Evolutionary conservation across 2,113 vertebrate species (phyloP).

Genomic region (Lates calcarifer): DNA sequence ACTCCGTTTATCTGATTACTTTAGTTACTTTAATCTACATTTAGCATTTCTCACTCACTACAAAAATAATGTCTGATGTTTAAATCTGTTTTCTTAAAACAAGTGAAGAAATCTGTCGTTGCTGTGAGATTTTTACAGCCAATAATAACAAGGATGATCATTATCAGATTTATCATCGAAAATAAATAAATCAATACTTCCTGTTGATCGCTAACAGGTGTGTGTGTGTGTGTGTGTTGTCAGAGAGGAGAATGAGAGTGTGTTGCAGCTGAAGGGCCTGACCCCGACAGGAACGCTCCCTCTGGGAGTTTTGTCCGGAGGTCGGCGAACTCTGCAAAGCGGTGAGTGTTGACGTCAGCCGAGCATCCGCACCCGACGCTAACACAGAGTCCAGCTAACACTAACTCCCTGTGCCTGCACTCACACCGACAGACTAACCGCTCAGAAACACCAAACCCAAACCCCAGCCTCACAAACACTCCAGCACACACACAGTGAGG

Average conservation of each 20-base stretch:
- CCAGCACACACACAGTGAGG: neutral
- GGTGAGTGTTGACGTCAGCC: constrained; percentile 83
- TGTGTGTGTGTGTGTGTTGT: constrained; percentile 32
- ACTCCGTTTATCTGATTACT: too few relatives aligned
- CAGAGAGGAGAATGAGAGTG: constrained; percentile 98
- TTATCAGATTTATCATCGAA: too few relatives aligned
- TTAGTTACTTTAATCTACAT: too few relatives aligned
- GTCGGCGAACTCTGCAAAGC: constrained; percentile 92
- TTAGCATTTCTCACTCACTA: too few relatives aligned
- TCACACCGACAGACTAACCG: constrained; percentile 59
- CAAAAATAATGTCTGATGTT: too few relatives aligned
- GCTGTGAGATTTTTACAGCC: too few relatives aligned
- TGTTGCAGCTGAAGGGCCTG: constrained; percentile 96
- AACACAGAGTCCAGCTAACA: constrained; percentile 50
- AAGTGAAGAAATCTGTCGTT: too few relatives aligned
- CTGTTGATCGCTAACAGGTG: too few relatives aligned
- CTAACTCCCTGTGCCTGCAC: constrained; percentile 66
- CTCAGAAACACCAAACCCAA: neutral
- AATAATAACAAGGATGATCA: too few relatives aligned
- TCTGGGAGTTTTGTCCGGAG: constrained; percentile 94
- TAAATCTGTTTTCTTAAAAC: too few relatives aligned
- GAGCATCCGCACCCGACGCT: constrained; percentile 29
- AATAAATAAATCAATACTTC: too few relatives aligned
- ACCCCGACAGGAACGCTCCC: constrained; percentile 97
- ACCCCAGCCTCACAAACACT: neutral